phyloP scores from a whole-genome alignment of 2,888 invertebrate species.

The Nephrotoma appendiculata region DNA sequence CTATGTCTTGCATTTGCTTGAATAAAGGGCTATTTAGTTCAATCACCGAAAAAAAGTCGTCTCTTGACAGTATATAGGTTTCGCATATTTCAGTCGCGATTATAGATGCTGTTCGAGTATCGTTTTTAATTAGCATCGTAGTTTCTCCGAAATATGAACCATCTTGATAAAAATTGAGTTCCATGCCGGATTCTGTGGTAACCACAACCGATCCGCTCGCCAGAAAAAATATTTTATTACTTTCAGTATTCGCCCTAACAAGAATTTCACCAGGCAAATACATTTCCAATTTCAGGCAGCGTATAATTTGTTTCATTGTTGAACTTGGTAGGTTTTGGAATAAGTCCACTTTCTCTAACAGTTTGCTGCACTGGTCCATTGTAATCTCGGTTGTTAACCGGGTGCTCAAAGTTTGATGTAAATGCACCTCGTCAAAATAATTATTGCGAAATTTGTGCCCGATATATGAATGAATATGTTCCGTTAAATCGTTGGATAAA shows the following conservation, averaged over 20 bases:
- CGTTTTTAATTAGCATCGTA: slow-evolving; percentile 28
- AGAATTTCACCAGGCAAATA: slow-evolving; percentile 40
- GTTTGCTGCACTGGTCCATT: slow-evolving; percentile 37
- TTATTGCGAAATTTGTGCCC: slow-evolving; percentile 35
- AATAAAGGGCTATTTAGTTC: slow-evolving; percentile 3
- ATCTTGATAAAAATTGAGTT: slow-evolving; percentile 24
- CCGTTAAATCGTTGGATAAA: slow-evolving; percentile 28
- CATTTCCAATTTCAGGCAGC: slow-evolving; percentile 34
- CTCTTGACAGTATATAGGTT: slow-evolving; percentile 26
- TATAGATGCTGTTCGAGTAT: slow-evolving; percentile 27
- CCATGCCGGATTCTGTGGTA: not conserved
- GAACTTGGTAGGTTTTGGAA: slow-evolving; percentile 36
- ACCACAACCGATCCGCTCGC: slow-evolving; percentile 39
- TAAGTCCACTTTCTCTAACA: slow-evolving; percentile 39
- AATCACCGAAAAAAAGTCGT: slow-evolving; percentile 7
- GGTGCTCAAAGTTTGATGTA: slow-evolving; percentile 33
- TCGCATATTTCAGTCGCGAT: slow-evolving; percentile 31
- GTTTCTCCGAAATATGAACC: slow-evolving; percentile 37
- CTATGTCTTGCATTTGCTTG: slow-evolving; percentile 3
- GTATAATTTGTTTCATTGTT: slow-evolving; percentile 36
- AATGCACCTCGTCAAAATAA: slow-evolving; percentile 35
- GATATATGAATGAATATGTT: slow-evolving; percentile 32
- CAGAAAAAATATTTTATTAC: slow-evolving; percentile 42
- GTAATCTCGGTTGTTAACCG: slow-evolving; percentile 30
- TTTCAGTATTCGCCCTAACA: slow-evolving; percentile 34